phyloP scores from a whole-genome alignment of 2,888 invertebrate species.

The Agriotes lineatus region DNA sequence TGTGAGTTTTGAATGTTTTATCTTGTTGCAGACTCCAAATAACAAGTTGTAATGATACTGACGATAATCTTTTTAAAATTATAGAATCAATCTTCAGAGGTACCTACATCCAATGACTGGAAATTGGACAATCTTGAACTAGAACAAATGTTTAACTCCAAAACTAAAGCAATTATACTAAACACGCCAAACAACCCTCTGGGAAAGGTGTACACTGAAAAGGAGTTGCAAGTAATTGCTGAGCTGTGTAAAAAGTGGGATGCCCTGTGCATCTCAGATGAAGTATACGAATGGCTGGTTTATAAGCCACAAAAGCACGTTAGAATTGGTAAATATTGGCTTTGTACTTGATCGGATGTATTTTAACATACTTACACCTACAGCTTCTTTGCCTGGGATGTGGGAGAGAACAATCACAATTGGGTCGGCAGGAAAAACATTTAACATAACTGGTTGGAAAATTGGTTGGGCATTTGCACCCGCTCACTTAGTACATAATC shows the following conservation, averaged over 20 bases:
- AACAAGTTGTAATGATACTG: neutral
- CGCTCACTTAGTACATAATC: slow-evolving; percentile 79
- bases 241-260: slow-evolving; percentile 93
- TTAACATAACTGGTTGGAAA: slow-evolving; percentile 99
- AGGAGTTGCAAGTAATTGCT: slow-evolving; percentile 84
- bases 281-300: slow-evolving; percentile 98
- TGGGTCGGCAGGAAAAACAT: slow-evolving; percentile 98
- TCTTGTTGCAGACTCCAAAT: neutral
- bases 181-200: slow-evolving; percentile 99
- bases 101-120: slow-evolving; percentile 84
- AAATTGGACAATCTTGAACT: slow-evolving; percentile 86
- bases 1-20: slow-evolving; percentile 68
- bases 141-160: slow-evolving; percentile 81
- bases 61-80: too few relatives aligned
- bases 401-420: slow-evolving; percentile 97
- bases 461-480: slow-evolving; percentile 97
- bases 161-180: slow-evolving; percentile 95
- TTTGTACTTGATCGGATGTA: neutral
- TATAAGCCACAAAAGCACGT: slow-evolving; percentile 87
- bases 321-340: slow-evolving; percentile 80
- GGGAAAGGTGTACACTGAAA: slow-evolving; percentile 86
- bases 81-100: slow-evolving; percentile 49
- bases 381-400: slow-evolving; percentile 85
- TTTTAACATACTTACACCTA: neutral
- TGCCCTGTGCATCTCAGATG: slow-evolving; percentile 92